phyloP scores from a whole-genome alignment of 1,140 invertebrate species.

The Cydia strobilella region DNA sequence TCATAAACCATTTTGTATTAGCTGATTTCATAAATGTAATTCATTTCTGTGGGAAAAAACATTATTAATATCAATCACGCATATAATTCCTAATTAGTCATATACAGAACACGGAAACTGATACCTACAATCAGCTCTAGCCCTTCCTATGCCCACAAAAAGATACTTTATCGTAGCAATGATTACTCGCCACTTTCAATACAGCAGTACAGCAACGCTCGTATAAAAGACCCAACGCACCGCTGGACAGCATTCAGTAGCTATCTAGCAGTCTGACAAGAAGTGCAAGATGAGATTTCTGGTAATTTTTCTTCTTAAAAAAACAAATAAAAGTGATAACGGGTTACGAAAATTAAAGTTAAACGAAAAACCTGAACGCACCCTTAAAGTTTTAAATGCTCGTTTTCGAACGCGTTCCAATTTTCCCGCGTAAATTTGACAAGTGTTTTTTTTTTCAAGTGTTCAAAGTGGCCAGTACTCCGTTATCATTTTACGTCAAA shows the following conservation, averaged over 20 bases:
- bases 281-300: slow-evolving; percentile 79
- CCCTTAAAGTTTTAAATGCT: neutral
- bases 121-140: slow-evolving; percentile 41
- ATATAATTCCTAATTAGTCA: slow-evolving; percentile 25
- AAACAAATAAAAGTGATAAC: slow-evolving; percentile 40
- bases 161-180: slow-evolving; percentile 44
- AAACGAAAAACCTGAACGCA: neutral
- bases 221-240: slow-evolving; percentile 64
- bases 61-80: neutral
- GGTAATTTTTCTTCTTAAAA: slow-evolving; percentile 50
- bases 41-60: neutral
- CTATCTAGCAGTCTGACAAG: slow-evolving; percentile 73
- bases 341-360: slow-evolving; percentile 27
- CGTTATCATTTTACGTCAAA: slow-evolving; percentile 26
- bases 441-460: slow-evolving; percentile 21
- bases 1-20: neutral
- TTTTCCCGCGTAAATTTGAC: neutral
- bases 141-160: slow-evolving; percentile 46
- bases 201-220: slow-evolving; percentile 43
- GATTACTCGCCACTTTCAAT: slow-evolving; percentile 59
- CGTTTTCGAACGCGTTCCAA: neutral
- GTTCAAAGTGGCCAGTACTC: slow-evolving; percentile 2
- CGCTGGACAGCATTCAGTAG: slow-evolving; percentile 69
- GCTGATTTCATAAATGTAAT: neutral
- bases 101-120: neutral